Conservation (phyloP, 2,797 vertebrate species). For the Danio tinwini region DNA sequence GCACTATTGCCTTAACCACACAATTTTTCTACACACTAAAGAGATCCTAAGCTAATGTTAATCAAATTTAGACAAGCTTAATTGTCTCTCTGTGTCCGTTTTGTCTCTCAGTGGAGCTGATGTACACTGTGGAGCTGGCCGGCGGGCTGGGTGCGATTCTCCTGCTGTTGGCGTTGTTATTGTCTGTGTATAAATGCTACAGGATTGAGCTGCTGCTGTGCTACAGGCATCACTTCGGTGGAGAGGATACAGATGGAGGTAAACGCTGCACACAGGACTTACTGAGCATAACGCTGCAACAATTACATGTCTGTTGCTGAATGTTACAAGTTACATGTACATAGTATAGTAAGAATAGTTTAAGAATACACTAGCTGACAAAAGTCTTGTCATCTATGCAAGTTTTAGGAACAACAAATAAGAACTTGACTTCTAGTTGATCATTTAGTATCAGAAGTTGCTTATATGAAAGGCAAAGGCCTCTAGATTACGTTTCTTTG, state of each 20-base stretch:
- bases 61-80: background rate
- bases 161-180: slow-evolving; percentile 93
- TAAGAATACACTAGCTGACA: too few species aligned
- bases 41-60: background rate
- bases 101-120: slow-evolving; percentile 86
- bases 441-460: too few species aligned
- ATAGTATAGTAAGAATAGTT: too few species aligned
- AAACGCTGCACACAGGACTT: slow-evolving; percentile 61
- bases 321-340: too few species aligned
- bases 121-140: slow-evolving; percentile 98
- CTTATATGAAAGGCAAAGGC: too few species aligned
- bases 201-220: slow-evolving; percentile 98
- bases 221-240: slow-evolving; percentile 97
- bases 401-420: too few species aligned
- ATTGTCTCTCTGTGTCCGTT: slow-evolving; percentile 9
- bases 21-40: background rate
- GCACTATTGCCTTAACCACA: too few species aligned
- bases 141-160: slow-evolving; percentile 97
- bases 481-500: too few species aligned
- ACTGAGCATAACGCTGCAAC: slow-evolving; percentile 19
- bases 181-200: slow-evolving; percentile 97
- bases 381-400: too few species aligned
- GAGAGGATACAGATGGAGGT: slow-evolving; percentile 96
- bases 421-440: too few species aligned
- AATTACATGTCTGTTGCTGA: background rate